phyloP scores from a whole-genome alignment of 1,140 invertebrate genomes.

The Drosophila auraria region DNA sequence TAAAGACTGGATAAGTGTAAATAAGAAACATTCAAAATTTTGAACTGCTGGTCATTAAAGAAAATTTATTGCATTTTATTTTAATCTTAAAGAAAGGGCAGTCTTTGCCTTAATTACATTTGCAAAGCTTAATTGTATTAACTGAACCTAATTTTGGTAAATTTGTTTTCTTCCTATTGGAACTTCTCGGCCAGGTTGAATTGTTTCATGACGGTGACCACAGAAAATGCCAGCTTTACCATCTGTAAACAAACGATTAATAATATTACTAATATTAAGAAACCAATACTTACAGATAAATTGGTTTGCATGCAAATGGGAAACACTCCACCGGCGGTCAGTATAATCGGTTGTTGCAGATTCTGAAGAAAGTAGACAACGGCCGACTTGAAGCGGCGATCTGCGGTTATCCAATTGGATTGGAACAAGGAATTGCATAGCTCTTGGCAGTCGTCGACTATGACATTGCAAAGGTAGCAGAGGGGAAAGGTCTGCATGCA shows the following conservation, averaged over 20 bases:
- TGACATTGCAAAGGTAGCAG: constrained; percentile 61
- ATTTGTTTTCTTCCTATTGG: constrained; percentile 3
- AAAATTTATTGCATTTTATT: too few relatives aligned
- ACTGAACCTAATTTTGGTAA: too few relatives aligned
- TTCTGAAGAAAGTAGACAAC: constrained; percentile 58
- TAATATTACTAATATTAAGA: too few relatives aligned
- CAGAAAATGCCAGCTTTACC: constrained; percentile 60
- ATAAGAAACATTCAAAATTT: too few relatives aligned
- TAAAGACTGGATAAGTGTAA: too few relatives aligned
- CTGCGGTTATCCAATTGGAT: constrained; percentile 58
- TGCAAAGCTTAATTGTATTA: too few relatives aligned
- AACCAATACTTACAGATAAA: constrained; percentile 40
- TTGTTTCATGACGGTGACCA: constrained; percentile 55
- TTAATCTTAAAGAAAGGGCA: too few relatives aligned
- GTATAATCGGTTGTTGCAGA: constrained; percentile 54
- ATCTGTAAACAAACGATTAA: constrained; percentile 25
- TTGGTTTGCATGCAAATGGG: constrained; percentile 57
- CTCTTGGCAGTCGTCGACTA: constrained; percentile 49
- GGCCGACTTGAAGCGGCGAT: constrained; percentile 44
- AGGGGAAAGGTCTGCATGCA: constrained; percentile 59
- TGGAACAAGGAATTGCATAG: constrained; percentile 56
- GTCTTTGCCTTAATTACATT: too few relatives aligned
- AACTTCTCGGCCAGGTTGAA: constrained; percentile 64
- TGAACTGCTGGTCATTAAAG: too few relatives aligned
- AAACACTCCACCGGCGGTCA: constrained; percentile 60